Base-by-base conservation (phyloP, 2,113 vertebrate species). In the Pygoscelis adeliae region DNA sequence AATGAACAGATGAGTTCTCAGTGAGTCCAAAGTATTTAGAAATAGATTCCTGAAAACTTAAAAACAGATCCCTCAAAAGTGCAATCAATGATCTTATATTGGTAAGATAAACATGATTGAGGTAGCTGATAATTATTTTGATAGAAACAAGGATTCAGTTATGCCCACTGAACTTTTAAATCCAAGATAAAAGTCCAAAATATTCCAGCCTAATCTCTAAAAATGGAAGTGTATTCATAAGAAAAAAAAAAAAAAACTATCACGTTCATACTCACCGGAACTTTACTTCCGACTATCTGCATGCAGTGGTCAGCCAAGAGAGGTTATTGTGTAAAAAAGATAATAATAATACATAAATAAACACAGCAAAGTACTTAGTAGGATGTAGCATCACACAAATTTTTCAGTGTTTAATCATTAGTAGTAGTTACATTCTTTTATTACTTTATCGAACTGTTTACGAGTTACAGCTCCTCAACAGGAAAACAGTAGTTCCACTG, bases 281-380 rank as follows among this genome's bases (percentile, higher is more conserved):
- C 99, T 99, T 99, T 99, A 99, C 99, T 99, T 98, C 99, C 99
- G 98, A 99, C 99, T 99, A 99, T 99, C 99, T 99, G 99, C 99
- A 99, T 99, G 99, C 99, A 99, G 99, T 97, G 98, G 98, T 98
- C 99, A 99, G 98, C 98, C 98, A 96, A 99, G 99, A 98, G 98
- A 97, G 97, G 98, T 99, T 99, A 99, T 98, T 98, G 98, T 99
- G 98, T 98, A 96, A 99, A 99, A 99, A 79, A 98, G 98, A 97
- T 93, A 97, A 96, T 10, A 97, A 96, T 95, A 94, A 96, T 49
- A 72, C 27, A 99, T 97, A 99, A 98, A 99, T 98, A 99, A 99
- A 99, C 97, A 99, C 98, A 99, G 97, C 98, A 99, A 98, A 93
- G 84, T 98, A 98, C 98, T 99, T 99, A 99, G 99, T 99, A 99